phyloP scores from a whole-genome alignment of 2,113 vertebrate species.

The Arizona elegans region DNA sequence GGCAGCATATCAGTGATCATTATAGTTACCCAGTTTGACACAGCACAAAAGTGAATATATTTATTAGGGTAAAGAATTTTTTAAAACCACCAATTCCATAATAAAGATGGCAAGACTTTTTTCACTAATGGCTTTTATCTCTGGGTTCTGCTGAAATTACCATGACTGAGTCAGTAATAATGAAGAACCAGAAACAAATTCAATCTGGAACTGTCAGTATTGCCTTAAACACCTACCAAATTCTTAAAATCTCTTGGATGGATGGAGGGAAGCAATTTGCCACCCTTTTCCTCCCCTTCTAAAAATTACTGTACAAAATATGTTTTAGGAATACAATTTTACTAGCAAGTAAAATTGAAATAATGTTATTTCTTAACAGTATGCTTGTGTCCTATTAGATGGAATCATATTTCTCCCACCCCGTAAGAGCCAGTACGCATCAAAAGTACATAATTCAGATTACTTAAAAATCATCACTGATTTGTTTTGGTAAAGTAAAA shows the following conservation, averaged over 20 bases:
- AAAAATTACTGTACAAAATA: slow-evolving; percentile 2
- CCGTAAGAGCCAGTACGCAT: not conserved
- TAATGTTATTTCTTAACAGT: not conserved
- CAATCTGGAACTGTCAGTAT: not conserved
- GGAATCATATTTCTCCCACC: not conserved
- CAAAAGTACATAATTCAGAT: not conserved
- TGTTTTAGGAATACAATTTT: not conserved
- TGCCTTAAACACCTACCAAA: not conserved
- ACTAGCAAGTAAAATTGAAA: not conserved
- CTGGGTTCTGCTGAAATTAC: not conserved
- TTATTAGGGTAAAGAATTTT: not conserved
- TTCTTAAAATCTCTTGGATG: not conserved
- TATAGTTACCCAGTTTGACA: not conserved
- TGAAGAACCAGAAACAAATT: not conserved
- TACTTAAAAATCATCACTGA: not conserved
- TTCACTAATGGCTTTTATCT: not conserved
- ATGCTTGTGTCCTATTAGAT: not conserved
- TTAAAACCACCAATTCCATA: slow-evolving; percentile 2
- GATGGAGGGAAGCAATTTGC: not conserved
- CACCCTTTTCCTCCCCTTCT: not conserved
- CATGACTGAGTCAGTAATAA: not conserved
- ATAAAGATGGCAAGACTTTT: not conserved
- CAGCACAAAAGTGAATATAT: not conserved
- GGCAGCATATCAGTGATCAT: not conserved
- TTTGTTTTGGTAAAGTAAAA: not conserved